phyloP scores from a whole-genome alignment of 2,113 vertebrate genomes.

The Erythrolamprus reginae region DNA sequence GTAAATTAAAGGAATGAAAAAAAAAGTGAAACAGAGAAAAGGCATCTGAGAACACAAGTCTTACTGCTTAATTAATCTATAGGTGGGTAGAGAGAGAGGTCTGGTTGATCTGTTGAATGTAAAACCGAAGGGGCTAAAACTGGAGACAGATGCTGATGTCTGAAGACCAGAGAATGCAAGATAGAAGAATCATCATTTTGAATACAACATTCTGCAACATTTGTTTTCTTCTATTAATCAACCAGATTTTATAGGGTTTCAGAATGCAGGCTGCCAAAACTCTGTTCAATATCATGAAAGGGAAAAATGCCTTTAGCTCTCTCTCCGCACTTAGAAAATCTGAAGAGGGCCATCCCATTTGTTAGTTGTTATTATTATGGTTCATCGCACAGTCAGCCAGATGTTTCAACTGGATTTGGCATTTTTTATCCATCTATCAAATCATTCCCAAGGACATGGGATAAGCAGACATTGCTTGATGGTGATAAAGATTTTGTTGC shows the following conservation, averaged over 20 bases:
- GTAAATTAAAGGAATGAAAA: background rate
- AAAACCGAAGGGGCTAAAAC: background rate
- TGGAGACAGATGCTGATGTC: background rate
- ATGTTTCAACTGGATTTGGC: background rate
- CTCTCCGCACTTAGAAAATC: background rate
- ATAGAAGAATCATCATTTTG: background rate
- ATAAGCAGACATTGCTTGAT: background rate
- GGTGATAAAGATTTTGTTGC: background rate
- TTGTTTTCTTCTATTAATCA: background rate
- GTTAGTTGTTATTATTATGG: background rate
- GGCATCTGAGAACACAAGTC: background rate
- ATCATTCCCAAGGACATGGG: background rate
- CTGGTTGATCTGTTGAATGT: background rate
- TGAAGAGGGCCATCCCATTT: background rate
- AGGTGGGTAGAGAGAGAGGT: background rate
- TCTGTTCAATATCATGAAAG: background rate
- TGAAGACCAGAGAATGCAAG: background rate
- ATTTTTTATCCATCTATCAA: background rate
- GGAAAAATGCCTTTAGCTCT: background rate
- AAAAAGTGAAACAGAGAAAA: background rate
- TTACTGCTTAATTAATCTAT: background rate
- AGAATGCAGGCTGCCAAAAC: background rate
- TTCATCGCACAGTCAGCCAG: background rate
- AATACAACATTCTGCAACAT: background rate
- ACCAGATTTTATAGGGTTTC: background rate